phyloP scores from a whole-genome alignment of 2,888 invertebrate species.

The Gastrophysa polygoni region DNA sequence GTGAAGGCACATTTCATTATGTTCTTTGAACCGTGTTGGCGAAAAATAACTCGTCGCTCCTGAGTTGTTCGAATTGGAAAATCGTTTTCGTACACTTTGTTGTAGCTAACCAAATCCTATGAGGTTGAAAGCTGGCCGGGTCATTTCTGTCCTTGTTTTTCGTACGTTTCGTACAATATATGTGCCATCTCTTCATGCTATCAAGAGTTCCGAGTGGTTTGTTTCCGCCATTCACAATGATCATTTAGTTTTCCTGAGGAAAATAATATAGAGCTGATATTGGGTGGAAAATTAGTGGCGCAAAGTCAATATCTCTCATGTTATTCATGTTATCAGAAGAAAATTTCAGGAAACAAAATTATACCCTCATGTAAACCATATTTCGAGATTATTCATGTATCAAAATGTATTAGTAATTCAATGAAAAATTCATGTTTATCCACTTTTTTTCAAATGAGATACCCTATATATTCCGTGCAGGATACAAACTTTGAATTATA shows the following conservation, averaged over 20 bases:
- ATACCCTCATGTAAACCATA: too few species aligned
- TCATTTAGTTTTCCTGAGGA: neutral
- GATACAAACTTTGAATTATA: too few species aligned
- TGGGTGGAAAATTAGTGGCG: too few species aligned
- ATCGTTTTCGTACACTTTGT: slow-evolving; percentile 1
- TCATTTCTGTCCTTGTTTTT: slow-evolving; percentile 55
- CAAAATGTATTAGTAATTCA: too few species aligned
- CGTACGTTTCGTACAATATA: slow-evolving; percentile 58
- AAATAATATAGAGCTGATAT: neutral
- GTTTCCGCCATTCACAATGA: slow-evolving; percentile 2
- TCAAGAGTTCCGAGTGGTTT: slow-evolving; percentile 21
- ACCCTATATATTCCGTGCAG: too few species aligned
- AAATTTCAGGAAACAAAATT: too few species aligned
- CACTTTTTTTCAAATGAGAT: too few species aligned
- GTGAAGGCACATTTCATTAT: neutral
- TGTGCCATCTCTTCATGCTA: slow-evolving; percentile 59
- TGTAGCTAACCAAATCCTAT: slow-evolving; percentile 45
- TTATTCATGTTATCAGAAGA: too few species aligned
- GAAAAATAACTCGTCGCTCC: neutral
- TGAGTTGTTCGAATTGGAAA: neutral
- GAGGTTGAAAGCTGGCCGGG: slow-evolving; percentile 42
- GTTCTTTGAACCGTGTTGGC: neutral
- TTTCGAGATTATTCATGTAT: too few species aligned
- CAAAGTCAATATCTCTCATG: too few species aligned
- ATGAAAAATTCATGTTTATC: too few species aligned